Evolutionary conservation across 2,113 vertebrate genomes (phyloP), one percentile per base, ranked within the genome.

Genomic region (Bothrops jararaca): DNA sequence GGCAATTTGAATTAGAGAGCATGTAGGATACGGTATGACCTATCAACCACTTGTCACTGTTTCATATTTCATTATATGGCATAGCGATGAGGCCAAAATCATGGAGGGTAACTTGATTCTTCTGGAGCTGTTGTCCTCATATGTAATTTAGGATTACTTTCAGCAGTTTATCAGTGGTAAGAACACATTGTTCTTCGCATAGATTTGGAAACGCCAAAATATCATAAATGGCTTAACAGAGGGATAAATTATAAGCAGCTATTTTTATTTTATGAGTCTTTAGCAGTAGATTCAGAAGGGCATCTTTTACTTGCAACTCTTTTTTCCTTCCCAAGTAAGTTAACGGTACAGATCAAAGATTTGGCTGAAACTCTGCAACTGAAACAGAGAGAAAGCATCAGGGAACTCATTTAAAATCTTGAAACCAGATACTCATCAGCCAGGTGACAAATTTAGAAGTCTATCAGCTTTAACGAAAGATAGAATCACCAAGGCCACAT

Each of bases 221-320:
- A 42, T 80, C 34, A 39, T 80, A 39, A 80, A 22, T 20, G 48
- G 85, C 50, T 88, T 53, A 53, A 88, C 50, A 52, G 48, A 87
- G 5, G 50, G 13, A 95, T 95, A 93, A 93, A 95, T 57, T 92
- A 88, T 54, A 93, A 96, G 95, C 93, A 96, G 26, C 89, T 74
- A 50, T 1, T 80, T 93, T 96, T 94, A 86, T 92, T 93, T 94
- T 95, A 91, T 93, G 93, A 88, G 8, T 87, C 92, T 92, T 94
- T 93, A 95, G 80, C 56, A 50, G 39, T 5, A 85, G 5, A 24
- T 42, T 42, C 2, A 29, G n/a, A 85, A 90, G 85, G 2, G 89
- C 26, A 95, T 88, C 91, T 92, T 18, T 92, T 60, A 56, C 85
- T 42, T 95, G 54, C 52, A 15, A 74, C 94, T n/a, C 24, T 0